Percentiles rank a stretch among this genome's conserved stretches.
These are phyloP conservation scores for Ophion slaviceki DNA, from an alignment of 2,888 invertebrate genomes.

Conservation along the genomic window DNA sequence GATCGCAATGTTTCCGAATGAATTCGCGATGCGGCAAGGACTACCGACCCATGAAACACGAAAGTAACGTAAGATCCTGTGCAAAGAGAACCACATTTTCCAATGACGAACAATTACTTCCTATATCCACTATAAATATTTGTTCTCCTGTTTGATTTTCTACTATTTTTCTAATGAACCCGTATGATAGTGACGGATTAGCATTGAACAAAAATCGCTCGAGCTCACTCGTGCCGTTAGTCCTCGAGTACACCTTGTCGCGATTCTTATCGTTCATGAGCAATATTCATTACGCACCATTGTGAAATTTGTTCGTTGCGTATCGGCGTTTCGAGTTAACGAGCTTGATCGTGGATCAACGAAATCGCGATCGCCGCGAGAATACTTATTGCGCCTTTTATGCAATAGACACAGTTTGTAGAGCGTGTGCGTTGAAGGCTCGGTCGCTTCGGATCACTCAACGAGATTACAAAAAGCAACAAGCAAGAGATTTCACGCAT, in stretches of 20 bases:
- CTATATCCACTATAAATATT: not conserved
- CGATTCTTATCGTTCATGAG: not conserved
- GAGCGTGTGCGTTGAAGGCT: slow-evolving; percentile 41
- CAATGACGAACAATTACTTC: too few relatives aligned
- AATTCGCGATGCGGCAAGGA: too few relatives aligned
- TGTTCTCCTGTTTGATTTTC: not conserved
- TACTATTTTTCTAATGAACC: not conserved
- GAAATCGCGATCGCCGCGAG: slow-evolving; percentile 49
- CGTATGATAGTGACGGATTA: too few relatives aligned
- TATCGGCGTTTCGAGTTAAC: slow-evolving; percentile 52
- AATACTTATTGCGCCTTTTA: not conserved
- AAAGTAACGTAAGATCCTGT: too few relatives aligned
- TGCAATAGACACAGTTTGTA: not conserved
- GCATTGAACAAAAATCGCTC: too few relatives aligned
- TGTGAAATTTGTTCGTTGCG: not conserved
- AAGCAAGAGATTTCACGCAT: slow-evolving; percentile 79
- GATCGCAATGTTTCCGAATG: too few relatives aligned
- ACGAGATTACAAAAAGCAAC: slow-evolving; percentile 78
- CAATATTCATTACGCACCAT: not conserved
- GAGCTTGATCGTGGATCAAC: slow-evolving; percentile 52
- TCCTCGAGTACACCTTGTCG: too few relatives aligned
- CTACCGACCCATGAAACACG: too few relatives aligned
- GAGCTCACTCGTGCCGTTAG: too few relatives aligned
- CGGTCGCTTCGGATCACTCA: slow-evolving; percentile 67
- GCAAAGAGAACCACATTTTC: too few relatives aligned